Evolutionary conservation across 2,888 invertebrate species (phyloP).

Genomic region (Drosophila kuntzei): DNA sequence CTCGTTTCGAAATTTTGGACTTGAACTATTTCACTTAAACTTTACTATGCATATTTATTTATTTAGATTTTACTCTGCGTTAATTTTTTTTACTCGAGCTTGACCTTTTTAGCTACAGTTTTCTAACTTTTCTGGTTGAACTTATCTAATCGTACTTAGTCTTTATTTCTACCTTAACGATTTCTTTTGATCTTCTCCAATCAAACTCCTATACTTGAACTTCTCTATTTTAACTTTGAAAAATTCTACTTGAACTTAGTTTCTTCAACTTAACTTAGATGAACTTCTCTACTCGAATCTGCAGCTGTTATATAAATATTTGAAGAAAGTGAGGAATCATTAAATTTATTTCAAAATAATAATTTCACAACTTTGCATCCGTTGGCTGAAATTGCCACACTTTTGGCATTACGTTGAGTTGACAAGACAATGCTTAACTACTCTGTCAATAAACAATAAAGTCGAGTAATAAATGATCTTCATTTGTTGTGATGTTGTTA

Average conservation of each 20-base stretch:
- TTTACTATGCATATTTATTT: background rate
- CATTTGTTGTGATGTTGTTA: slow-evolving; percentile 1
- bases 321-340: background rate
- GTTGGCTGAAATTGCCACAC: background rate
- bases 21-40: background rate
- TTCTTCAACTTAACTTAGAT: background rate
- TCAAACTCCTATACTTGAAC: too few species aligned
- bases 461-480: slow-evolving; percentile 6
- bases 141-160: background rate
- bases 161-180: background rate
- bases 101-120: background rate
- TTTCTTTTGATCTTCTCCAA: background rate
- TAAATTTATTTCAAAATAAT: background rate
- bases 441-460: slow-evolving; percentile 2
- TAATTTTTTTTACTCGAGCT: too few species aligned
- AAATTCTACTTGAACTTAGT: background rate
- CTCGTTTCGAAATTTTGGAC: background rate
- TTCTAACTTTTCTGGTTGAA: background rate
- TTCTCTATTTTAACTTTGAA: background rate
- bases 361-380: background rate
- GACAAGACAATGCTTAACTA: background rate
- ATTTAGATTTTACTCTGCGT: background rate
- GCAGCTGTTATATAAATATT: background rate
- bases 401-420: background rate
- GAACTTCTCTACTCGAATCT: background rate